Evolutionary conservation across 2,797 vertebrate genomes (phyloP), one percentile per base, ranked within the genome.

Genomic region (Podargus strigoides): DNA sequence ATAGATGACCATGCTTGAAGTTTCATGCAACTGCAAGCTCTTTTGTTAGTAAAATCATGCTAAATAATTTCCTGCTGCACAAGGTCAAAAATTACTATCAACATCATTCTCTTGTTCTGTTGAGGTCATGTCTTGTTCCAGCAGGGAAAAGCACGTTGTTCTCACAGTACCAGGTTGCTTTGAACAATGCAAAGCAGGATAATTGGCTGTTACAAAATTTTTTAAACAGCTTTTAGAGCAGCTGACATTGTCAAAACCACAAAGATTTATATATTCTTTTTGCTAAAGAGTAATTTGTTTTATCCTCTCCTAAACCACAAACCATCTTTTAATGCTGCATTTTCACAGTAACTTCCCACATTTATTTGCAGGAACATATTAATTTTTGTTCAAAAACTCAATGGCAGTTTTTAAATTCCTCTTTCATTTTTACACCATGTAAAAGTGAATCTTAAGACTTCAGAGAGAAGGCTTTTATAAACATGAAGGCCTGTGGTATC

Each of bases 181-280:
- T 70, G 28, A 94, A 95, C 0, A 22, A 60, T 79, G 80, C 69
- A 92, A 94, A 96, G 74, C 23, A 90, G 78, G 73, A 69, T 92
- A 96, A 95, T 32, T 69, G 46, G 27, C 44, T 67, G 27, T 46
- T 85, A 93, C 87, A 93, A 75, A 50, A 6, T 2, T 36, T 89
- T 88, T 87, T 19, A 92, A 92, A 76, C 44, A 95, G 49, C 52
- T 88, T 82, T 94, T 72, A 47, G 26, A 78, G 28, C 4, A 27
- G 19, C 10, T 75, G 81, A 49, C 75, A 66, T 39, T 77, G 53
- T 90, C 94, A 94, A 89, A 96, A 67, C 19, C 58, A 81, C 64
- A 56, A 93, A 93, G 74, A 95, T 90, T 78, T 93, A 89, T 94
- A n/a, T 30, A 73, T 94, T 64, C 27, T 93, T 87, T 74, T 89